Base-by-base conservation (phyloP, 1,140 invertebrate genomes). In the Drosophila ercepeae region DNA sequence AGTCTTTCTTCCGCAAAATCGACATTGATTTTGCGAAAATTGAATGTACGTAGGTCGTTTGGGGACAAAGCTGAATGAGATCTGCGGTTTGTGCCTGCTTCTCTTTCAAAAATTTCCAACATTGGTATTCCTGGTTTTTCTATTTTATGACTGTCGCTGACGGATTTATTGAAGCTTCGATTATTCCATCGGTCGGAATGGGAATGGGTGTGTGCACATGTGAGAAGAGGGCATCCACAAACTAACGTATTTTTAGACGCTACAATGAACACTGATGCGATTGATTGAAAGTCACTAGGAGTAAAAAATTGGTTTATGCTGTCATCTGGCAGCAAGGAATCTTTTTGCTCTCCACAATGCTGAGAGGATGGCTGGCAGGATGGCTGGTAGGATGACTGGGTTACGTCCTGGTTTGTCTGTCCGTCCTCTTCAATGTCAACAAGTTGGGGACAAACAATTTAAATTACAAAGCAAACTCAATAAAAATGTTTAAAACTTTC, bases 401-500 rank as follows among this genome's bases (percentile, higher is more conserved):
- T 61, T 42, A 58, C 52, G 58, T 36, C n/a, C n/a, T n/a, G n/a
- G n/a, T n/a, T 34, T 45, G 36, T n/a, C 25, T 36, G 3, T 32
- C 21, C 4, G 21, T 29, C 25, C 41, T 23, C 25, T 46, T 13
- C 44, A 58, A 52, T 75, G 79, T 86, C 81, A 86, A 86, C 79
- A 83, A 83, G 79, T 86, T 68, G 36, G 60, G 60, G 58, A 50
- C 81, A 84, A 86, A 84, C 81, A 86, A 84, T 81, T 84, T 84
- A 84, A 84, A 84, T 84, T 84, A 88, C 82, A 84, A 86, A 81
- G 77, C 76, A 86, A 84, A 84, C 82, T 84, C 77, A 88, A 84
- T 81, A 84, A 86, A 84, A 86, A 86, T 79, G 76, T 76, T 49
- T 63, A 65, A 88, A 81, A 88, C 78, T 55, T 84, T 75, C 46